A percentile compares a stretch with the other conserved stretches of the same genome.
Evolutionary conservation across 1,140 invertebrate genomes (phyloP).

Genomic region (Onthophagus taurus): DNA sequence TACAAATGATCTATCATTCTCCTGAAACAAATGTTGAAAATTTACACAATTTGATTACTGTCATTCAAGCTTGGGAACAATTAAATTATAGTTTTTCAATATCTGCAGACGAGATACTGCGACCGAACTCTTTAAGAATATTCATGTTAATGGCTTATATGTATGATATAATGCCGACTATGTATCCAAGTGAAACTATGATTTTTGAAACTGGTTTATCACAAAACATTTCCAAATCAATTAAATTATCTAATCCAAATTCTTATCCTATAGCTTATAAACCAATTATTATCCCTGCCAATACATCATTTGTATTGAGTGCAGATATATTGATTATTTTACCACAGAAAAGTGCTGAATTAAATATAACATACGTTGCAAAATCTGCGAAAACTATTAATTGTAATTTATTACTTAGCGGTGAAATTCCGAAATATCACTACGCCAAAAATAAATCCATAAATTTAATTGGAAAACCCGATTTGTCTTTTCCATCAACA

Average conservation of each 20-base stretch:
- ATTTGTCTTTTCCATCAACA: conserved; percentile 5
- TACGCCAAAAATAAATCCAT: conserved; percentile 30
- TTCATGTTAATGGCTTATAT: conserved; percentile 36
- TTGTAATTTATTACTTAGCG: conserved; percentile 32
- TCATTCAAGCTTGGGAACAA: conserved; percentile 34
- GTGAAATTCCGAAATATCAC: conserved; percentile 25
- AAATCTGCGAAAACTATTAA: conserved; percentile 15
- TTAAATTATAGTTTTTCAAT: conserved; percentile 37
- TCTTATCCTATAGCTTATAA: conserved; percentile 20
- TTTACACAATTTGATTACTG: conserved; percentile 37
- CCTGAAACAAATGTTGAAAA: conserved; percentile 25
- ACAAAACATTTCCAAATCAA: conserved; percentile 7
- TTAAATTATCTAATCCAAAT: conserved; percentile 20
- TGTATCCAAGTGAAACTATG: conserved; percentile 26
- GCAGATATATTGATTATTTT: conserved; percentile 12
- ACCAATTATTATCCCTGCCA: conserved; percentile 20
- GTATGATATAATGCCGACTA: conserved; percentile 33
- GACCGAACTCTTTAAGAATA: conserved; percentile 34
- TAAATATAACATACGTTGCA: conserved; percentile 20
- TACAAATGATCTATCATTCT: conserved; percentile 30
- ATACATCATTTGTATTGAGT: conserved; percentile 23
- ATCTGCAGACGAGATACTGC: conserved; percentile 31
- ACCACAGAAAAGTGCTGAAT: conserved; percentile 17
- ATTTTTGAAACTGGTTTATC: conserved; percentile 23
- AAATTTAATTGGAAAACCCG: conserved; percentile 27